Evolutionary conservation across 2,113 vertebrate genomes (phyloP).

Genomic region (Tautogolabrus adspersus): DNA sequence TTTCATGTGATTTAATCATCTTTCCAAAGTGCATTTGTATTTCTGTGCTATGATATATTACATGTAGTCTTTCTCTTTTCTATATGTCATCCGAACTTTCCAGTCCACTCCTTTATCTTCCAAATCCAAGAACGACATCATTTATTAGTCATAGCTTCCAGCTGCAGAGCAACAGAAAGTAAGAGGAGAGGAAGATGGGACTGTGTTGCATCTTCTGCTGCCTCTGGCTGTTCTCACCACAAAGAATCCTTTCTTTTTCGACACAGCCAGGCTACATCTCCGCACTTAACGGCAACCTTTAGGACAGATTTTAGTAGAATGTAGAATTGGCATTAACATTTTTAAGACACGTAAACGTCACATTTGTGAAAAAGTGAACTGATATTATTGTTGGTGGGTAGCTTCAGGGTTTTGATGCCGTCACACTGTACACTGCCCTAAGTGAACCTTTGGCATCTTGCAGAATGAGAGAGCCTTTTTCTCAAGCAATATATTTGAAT

Average conservation of each 20-base stretch:
- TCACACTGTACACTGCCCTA: no score
- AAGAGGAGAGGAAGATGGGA: conserved; percentile 10
- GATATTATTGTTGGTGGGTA: no score
- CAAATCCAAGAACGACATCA: conserved; percentile 42
- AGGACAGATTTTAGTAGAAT: no score
- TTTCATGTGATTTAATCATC: conserved; percentile 16
- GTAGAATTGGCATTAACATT: no score
- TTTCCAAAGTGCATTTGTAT: conserved; percentile 18
- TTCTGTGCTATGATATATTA: conserved; percentile 26
- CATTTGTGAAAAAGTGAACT: no score
- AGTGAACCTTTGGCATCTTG: no score
- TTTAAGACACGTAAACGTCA: no score
- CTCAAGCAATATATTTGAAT: no score
- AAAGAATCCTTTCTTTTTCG: conserved; percentile 8
- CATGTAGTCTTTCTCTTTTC: neutral
- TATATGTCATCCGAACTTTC: conserved; percentile 16
- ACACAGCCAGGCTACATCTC: conserved; percentile 13
- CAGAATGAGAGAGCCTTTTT: no score
- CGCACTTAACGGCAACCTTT: neutral
- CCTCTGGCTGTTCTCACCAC: conserved; percentile 9
- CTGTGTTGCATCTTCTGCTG: conserved; percentile 6
- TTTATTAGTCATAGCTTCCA: conserved; percentile 56
- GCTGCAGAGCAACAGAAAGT: conserved; percentile 25
- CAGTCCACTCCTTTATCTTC: conserved; percentile 31
- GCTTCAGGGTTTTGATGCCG: no score